Percentiles rank a stretch among this genome's conserved stretches.
Conservation (phyloP, 2,888 invertebrate species). For the Mythimna vitellina region DNA sequence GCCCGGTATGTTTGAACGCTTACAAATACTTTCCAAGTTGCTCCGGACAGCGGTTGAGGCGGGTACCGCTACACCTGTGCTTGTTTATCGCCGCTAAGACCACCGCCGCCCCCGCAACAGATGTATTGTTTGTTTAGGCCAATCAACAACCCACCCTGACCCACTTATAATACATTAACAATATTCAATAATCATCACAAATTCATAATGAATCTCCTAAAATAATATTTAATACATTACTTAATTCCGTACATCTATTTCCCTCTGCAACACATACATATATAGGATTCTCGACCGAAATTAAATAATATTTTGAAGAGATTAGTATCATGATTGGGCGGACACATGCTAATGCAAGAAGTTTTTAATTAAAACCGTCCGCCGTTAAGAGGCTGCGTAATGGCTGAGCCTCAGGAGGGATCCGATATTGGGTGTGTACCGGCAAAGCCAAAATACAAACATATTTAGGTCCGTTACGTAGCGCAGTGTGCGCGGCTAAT, state of each 20-base stretch:
- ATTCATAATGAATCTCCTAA: slow-evolving; percentile 42
- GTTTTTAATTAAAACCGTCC: slow-evolving; percentile 90
- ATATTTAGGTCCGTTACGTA: slow-evolving; percentile 88
- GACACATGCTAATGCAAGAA: slow-evolving; percentile 90
- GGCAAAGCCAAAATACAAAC: slow-evolving; percentile 88
- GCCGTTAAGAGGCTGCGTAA: slow-evolving; percentile 90
- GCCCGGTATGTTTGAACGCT: slow-evolving; percentile 88
- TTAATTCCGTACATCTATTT: slow-evolving; percentile 55
- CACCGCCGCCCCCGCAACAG: slow-evolving; percentile 68
- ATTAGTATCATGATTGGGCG: slow-evolving; percentile 85
- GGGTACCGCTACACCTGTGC: slow-evolving; percentile 82
- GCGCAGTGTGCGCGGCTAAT: slow-evolving; percentile 86
- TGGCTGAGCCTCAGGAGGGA: slow-evolving; percentile 88
- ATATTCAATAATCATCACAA: slow-evolving; percentile 74
- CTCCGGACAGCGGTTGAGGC: slow-evolving; percentile 82
- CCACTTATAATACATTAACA: slow-evolving; percentile 82
- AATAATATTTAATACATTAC: slow-evolving; percentile 61
- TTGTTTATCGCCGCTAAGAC: slow-evolving; percentile 85
- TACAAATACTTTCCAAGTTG: slow-evolving; percentile 87
- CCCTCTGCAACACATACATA: slow-evolving; percentile 58
- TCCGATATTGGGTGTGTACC: slow-evolving; percentile 87
- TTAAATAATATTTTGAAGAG: slow-evolving; percentile 88
- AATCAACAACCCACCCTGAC: slow-evolving; percentile 72
- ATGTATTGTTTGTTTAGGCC: slow-evolving; percentile 85
- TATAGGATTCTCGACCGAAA: slow-evolving; percentile 71